Evolutionary conservation across 2,888 invertebrate species (phyloP), one percentile per base, ranked within the genome.

Genomic region (Drosophila buzzatii): DNA sequence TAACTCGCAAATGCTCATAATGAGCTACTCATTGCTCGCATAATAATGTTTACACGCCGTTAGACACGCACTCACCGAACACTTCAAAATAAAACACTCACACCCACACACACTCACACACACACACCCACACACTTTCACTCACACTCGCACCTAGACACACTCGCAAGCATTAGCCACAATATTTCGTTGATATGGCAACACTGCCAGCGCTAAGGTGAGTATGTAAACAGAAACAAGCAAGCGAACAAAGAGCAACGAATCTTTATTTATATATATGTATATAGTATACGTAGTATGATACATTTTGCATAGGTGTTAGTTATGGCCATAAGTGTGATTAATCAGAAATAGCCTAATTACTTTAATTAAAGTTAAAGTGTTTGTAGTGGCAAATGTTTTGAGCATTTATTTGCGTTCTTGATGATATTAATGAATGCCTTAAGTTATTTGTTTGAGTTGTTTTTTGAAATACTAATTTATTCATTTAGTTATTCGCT

Each of bases 11-110:
- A 56, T 41, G 55, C 31, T 56, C 41, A 42, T 41, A 56, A 57
- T 57, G 57, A 57, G 57, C 57, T 45, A 44, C 57, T 69, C 61
- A 51, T 53, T 47, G 64, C 33, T 56, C 45, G 57, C 39, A 35
- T 42, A 56, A 57, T 57, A 74, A 49, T 70, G 52, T 60, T 64
- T 70, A 64, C 64, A 55, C 60, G 39, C 58, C 61, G 58, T 71
- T 77, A 56, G 51, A 47, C 61, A 64, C 60, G 39, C 69, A 60
- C 53, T 70, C 60, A 70, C 18, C 57, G 31, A 69, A 69, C 70
- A 68, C 70, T 51, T 68, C 45, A 51, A 37, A 49, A 42, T 6
- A 35, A 68, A 68, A 37, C 55, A 27, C 45, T 33, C 45, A 14
- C 14, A 53, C 39, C 12, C 51, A n/a, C 41, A 31, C 52, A n/a